These are phyloP conservation scores for Pandemis cinnamomeana DNA, from an alignment of 2,888 invertebrate species.

Conservation along the genomic window DNA sequence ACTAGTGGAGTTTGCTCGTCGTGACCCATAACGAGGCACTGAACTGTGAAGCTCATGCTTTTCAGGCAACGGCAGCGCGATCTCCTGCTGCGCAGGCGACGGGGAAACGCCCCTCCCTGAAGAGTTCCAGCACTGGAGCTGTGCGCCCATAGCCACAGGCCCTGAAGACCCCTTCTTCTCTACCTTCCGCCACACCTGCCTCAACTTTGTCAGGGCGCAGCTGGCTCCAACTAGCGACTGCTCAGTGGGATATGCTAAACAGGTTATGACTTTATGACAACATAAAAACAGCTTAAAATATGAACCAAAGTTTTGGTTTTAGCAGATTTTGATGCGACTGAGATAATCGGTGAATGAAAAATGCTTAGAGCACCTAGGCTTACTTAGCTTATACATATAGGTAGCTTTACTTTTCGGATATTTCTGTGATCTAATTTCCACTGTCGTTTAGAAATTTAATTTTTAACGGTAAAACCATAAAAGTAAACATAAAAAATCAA, in stretches of 20 bases:
- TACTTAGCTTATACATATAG: too few relatives aligned
- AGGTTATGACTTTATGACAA: conserved; percentile 69
- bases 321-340: too few relatives aligned
- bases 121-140: conserved; percentile 86
- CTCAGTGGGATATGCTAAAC: conserved; percentile 88
- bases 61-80: conserved; percentile 87
- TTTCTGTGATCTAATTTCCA: too few relatives aligned
- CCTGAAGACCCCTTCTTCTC: conserved; percentile 86
- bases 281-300: neutral
- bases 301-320: too few relatives aligned
- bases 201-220: conserved; percentile 89
- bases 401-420: too few relatives aligned
- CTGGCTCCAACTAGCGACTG: conserved; percentile 88
- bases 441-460: too few relatives aligned
- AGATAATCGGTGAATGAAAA: too few relatives aligned
- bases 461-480: too few relatives aligned
- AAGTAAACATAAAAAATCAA: too few relatives aligned
- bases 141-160: conserved; percentile 87
- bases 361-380: too few relatives aligned
- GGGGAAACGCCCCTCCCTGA: conserved; percentile 81
- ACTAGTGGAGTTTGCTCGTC: too few relatives aligned
- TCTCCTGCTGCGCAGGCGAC: conserved; percentile 88
- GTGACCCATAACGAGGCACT: too few relatives aligned
- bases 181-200: conserved; percentile 85
- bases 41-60: neutral